These are phyloP conservation scores for Oryzias javanicus DNA, from an alignment of 2,113 vertebrate genomes.

Conservation along the genomic window DNA sequence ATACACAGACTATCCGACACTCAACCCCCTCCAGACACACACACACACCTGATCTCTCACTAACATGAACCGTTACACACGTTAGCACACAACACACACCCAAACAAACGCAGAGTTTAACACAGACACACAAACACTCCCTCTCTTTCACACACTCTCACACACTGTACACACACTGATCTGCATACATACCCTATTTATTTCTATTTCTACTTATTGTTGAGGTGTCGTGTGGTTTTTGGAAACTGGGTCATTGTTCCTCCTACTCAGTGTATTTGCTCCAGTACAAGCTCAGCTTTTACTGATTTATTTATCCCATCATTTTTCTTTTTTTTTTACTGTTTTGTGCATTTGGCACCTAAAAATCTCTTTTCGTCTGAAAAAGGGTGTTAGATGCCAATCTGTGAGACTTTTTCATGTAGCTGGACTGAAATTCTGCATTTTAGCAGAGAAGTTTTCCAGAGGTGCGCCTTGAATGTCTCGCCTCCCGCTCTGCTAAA, in stretches of 20 bases:
- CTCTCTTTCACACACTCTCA: no score
- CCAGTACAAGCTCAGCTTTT: slow-evolving; percentile 48
- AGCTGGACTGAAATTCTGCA: slow-evolving; percentile 4
- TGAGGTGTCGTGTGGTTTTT: slow-evolving; percentile 61
- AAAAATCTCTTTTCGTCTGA: slow-evolving; percentile 46
- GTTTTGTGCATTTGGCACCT: slow-evolving; percentile 17
- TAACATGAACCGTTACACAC: no score
- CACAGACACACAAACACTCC: no score
- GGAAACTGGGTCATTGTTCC: slow-evolving; percentile 76
- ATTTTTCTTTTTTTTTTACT: slow-evolving; percentile 14
- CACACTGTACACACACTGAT: no score
- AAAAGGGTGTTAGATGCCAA: background rate
- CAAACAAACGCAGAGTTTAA: no score
- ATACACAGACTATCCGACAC: no score
- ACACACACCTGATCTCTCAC: no score
- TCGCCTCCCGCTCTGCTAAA: slow-evolving; percentile 39
- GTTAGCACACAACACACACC: no score
- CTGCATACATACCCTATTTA: no score
- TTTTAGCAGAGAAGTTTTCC: slow-evolving; percentile 30
- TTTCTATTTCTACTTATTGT: no score
- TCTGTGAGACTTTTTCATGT: slow-evolving; percentile 13
- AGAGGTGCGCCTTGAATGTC: slow-evolving; percentile 38
- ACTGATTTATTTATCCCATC: slow-evolving; percentile 12
- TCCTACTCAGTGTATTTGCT: slow-evolving; percentile 73
- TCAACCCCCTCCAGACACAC: no score